These are phyloP conservation scores for Galleria mellonella DNA, from an alignment of 1,140 invertebrate species.

Conservation along the genomic window DNA sequence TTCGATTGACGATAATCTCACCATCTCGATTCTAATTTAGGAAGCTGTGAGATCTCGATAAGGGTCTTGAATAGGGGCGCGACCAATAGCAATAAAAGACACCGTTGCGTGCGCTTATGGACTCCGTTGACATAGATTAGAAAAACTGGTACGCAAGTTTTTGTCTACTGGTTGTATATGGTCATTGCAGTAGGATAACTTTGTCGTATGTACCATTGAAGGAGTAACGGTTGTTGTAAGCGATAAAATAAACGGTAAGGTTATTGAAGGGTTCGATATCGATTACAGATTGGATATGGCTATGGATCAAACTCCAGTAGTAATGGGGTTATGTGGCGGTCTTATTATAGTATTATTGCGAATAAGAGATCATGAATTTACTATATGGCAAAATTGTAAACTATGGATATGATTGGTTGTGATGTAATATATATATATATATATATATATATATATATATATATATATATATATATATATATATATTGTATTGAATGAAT, in stretches of 20 bases:
- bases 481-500: too few species aligned
- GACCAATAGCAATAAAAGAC: slow-evolving; percentile 11
- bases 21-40: slow-evolving; percentile 36
- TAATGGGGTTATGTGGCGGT: neutral
- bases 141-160: neutral
- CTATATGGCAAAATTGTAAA: too few species aligned
- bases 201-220: neutral
- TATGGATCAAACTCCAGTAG: too few species aligned
- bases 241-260: slow-evolving; percentile 4
- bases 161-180: neutral
- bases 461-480: too few species aligned
- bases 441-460: too few species aligned
- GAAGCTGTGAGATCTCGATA: slow-evolving; percentile 40
- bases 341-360: slow-evolving; percentile 3
- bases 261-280: too few species aligned
- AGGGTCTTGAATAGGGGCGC: slow-evolving; percentile 17
- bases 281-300: too few species aligned
- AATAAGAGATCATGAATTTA: too few species aligned
- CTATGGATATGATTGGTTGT: too few species aligned
- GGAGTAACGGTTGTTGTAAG: neutral
- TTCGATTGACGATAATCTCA: slow-evolving; percentile 33
- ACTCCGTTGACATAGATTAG: neutral
- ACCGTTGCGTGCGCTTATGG: slow-evolving; percentile 13
- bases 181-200: neutral
- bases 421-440: too few species aligned